Evolutionary conservation across 2,113 vertebrate genomes (phyloP).

Genomic region (Crypturellus undulatus): DNA sequence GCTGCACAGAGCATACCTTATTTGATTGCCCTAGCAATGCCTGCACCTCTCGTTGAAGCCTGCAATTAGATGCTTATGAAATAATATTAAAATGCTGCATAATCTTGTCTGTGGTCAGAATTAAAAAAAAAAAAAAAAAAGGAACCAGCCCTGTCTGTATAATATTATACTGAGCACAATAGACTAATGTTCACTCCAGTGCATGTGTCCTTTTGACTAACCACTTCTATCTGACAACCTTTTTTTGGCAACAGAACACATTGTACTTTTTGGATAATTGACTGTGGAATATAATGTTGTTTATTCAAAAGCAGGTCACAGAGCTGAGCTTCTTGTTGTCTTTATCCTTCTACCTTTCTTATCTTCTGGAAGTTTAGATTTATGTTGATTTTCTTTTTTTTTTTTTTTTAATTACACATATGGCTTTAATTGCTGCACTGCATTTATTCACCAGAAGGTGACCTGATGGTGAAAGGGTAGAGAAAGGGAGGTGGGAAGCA

Average conservation of each 20-base stretch:
- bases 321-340: constrained; percentile 70
- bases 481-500: not conserved
- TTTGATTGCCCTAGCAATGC: constrained; percentile 72
- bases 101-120: constrained; percentile 65
- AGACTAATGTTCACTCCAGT: constrained; percentile 74
- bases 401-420: constrained; percentile 51
- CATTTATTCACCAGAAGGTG: constrained; percentile 50
- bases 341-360: constrained; percentile 64
- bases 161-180: constrained; percentile 75
- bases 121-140: not conserved
- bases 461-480: not conserved
- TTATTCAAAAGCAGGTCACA: constrained; percentile 84
- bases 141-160: constrained; percentile 62
- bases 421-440: constrained; percentile 52
- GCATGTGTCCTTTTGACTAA: constrained; percentile 75
- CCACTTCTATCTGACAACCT: constrained; percentile 73
- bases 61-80: constrained; percentile 79
- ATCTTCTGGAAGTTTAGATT: constrained; percentile 43
- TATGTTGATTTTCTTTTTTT: constrained; percentile 20
- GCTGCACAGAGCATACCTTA: constrained; percentile 66
- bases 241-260: constrained; percentile 80
- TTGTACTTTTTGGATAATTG: constrained; percentile 84
- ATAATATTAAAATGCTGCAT: constrained; percentile 70
- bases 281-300: constrained; percentile 80
- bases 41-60: constrained; percentile 64